A percentile compares a stretch with the other conserved stretches of the same genome.
These are phyloP conservation scores for Neosalanx taihuensis DNA, from an alignment of 2,797 vertebrate genomes.

Conservation along the genomic window DNA sequence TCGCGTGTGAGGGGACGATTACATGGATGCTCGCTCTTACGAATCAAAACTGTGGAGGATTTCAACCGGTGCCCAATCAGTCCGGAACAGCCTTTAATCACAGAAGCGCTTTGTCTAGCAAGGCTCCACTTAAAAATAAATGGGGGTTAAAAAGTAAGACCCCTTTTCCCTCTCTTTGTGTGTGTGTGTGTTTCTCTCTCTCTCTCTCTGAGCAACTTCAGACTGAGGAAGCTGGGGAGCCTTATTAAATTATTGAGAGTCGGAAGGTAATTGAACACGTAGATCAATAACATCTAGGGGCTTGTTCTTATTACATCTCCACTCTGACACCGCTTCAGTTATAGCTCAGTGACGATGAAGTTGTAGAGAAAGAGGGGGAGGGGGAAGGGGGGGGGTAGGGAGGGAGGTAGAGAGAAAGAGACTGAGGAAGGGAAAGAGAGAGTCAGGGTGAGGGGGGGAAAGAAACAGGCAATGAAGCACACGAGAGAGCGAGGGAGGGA, in stretches of 20 bases:
- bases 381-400: slow-evolving; percentile 3
- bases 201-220: slow-evolving; percentile 57
- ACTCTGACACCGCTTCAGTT: slow-evolving; percentile 55
- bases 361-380: slow-evolving; percentile 40
- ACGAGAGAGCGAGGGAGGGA: slow-evolving; percentile 26
- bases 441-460: background rate
- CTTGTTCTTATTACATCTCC: slow-evolving; percentile 66
- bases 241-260: slow-evolving; percentile 67
- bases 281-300: slow-evolving; percentile 71
- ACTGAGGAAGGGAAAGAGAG: background rate
- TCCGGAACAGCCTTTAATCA: slow-evolving; percentile 24
- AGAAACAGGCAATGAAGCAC: background rate
- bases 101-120: slow-evolving; percentile 41
- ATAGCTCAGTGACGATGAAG: slow-evolving; percentile 65
- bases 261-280: slow-evolving; percentile 68
- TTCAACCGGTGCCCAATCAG: background rate
- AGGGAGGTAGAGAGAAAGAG: slow-evolving; percentile 8
- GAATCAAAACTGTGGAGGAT: slow-evolving; percentile 25
- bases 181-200: too few species aligned
- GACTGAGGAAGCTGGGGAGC: slow-evolving; percentile 43
- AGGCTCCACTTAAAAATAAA: slow-evolving; percentile 42
- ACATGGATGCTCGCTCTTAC: background rate
- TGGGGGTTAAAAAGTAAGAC: slow-evolving; percentile 40
- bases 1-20: too few species aligned
- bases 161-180: slow-evolving; percentile 2